Evolutionary conservation across 2,888 invertebrate species (phyloP), one percentile per base, ranked within the genome.

Genomic region (Emmelina monodactyla): DNA sequence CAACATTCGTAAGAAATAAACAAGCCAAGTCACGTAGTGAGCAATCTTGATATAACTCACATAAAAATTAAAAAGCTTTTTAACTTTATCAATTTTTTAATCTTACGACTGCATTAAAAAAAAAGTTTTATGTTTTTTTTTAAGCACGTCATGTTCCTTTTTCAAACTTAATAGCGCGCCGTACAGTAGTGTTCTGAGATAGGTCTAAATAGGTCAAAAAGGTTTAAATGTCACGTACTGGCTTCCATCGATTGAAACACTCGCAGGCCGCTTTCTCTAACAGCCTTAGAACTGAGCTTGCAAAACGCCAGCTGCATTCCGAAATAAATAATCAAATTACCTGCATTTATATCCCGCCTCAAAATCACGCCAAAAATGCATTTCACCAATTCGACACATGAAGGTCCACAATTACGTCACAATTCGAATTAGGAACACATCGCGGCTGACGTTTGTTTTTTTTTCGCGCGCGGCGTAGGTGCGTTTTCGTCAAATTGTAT

Each of bases 401-500:
- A n/a, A n/a, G n/a, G n/a, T 42, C 45, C 42, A 43, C 40, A 25
- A 33, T 47, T 45, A 43, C 48, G 49, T 49, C 49, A 50, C 4
- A n/a, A 25, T 46, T 43, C 38, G 36, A 41, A 46, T 37, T 44
- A 43, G 40, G 45, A 48, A 49, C 41, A 43, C 45, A 19, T 19
- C 19, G 19, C 19, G 19, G 19, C 11, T 25, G n/a, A n/a, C n/a
- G n/a, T 25, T 25, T 25, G 9, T 25, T 38, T 38, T 41, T 39
- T 38, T 53, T 59, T 53, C 53, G 46, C 59, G 57, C 71, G 53
- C 60, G 57, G 62, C 61, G 64, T 63, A 59, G 65, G 78, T 72
- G 65, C 65, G 76, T 70, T 73, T 75, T 69, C 70, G 63, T 66
- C 75, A 75, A 72, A 75, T 72, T 73, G 73, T 67, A 71, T 76